These are phyloP conservation scores for Heterohyrax brucei DNA, from an alignment of 2,797 vertebrate genomes.

Conservation along the genomic window DNA sequence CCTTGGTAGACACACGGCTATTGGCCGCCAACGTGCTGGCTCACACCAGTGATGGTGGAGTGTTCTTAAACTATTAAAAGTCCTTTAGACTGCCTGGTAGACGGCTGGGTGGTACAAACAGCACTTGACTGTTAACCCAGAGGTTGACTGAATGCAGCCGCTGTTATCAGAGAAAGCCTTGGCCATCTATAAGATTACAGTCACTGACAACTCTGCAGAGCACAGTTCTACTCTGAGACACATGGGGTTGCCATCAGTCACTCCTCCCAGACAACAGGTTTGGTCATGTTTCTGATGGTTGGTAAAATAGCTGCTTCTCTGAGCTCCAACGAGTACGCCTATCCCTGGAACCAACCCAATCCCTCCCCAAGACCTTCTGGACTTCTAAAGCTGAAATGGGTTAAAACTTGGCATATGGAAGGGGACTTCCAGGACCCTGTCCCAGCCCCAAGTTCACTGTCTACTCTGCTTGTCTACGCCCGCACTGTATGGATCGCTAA, in stretches of 20 bases:
- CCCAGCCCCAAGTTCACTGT: neutral
- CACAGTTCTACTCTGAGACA: neutral
- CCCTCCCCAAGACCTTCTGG: neutral
- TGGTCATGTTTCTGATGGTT: neutral
- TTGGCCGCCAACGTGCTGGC: neutral
- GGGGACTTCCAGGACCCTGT: neutral
- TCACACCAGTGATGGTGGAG: fast-evolving
- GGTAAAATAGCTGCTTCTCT: neutral
- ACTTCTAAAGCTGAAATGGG: neutral
- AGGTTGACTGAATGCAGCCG: neutral
- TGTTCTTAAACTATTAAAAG: neutral
- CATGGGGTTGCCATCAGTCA: neutral
- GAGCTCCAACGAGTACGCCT: neutral
- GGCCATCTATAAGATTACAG: neutral
- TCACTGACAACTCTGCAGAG: neutral
- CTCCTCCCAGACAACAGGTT: neutral
- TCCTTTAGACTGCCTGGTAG: neutral
- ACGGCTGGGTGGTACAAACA: too few species aligned
- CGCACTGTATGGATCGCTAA: neutral
- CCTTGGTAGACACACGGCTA: neutral
- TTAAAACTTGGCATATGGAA: neutral
- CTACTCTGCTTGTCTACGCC: neutral
- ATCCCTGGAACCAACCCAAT: neutral
- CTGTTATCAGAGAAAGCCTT: neutral
- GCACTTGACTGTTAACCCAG: too few species aligned